Percentiles rank a stretch among this genome's conserved stretches.
These are phyloP conservation scores for Meloidogyne exigua DNA, from an alignment of 1,140 invertebrate genomes.

Conservation along the genomic window DNA sequence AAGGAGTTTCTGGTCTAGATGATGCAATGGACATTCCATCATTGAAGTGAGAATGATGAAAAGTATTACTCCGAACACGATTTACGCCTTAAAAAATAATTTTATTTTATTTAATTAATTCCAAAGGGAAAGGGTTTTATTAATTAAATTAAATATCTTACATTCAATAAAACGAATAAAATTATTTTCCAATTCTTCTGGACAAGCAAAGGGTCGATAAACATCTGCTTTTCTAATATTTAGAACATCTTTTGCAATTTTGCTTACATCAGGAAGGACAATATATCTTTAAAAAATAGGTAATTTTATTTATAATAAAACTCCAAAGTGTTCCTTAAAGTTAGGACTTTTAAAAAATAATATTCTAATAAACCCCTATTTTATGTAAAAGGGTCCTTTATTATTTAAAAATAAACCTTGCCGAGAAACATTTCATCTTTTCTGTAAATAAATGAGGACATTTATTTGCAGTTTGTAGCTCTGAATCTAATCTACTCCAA, in stretches of 20 bases:
- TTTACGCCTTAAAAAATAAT: neutral
- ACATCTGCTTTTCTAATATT: conserved; percentile 32
- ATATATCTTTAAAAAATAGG: conserved; percentile 46
- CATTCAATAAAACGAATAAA: conserved; percentile 48
- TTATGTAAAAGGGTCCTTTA: too few species aligned
- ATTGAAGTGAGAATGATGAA: conserved; percentile 14
- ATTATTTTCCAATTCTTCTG: conserved; percentile 37
- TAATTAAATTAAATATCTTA: neutral
- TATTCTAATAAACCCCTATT: too few species aligned
- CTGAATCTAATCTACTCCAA: conserved; percentile 48
- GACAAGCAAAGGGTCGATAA: conserved; percentile 24
- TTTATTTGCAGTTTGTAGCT: conserved; percentile 34
- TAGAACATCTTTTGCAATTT: conserved; percentile 35
- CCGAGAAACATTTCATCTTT: conserved; percentile 57
- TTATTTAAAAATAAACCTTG: conserved; percentile 27
- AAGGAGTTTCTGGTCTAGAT: conserved; percentile 20
- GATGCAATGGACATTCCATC: conserved; percentile 3
- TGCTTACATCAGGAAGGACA: conserved; percentile 42
- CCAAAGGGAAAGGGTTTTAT: too few species aligned
- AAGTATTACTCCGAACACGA: conserved; percentile 25
- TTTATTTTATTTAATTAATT: neutral
- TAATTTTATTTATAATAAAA: too few species aligned
- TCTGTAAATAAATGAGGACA: conserved; percentile 42
- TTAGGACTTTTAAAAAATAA: too few species aligned
- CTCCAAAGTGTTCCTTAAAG: too few species aligned